A percentile compares a stretch with the other conserved stretches of the same genome.
These are phyloP conservation scores for Blastomussa wellsi DNA, from an alignment of 92 coral and sea anemone genomes.

Conservation along the genomic window DNA sequence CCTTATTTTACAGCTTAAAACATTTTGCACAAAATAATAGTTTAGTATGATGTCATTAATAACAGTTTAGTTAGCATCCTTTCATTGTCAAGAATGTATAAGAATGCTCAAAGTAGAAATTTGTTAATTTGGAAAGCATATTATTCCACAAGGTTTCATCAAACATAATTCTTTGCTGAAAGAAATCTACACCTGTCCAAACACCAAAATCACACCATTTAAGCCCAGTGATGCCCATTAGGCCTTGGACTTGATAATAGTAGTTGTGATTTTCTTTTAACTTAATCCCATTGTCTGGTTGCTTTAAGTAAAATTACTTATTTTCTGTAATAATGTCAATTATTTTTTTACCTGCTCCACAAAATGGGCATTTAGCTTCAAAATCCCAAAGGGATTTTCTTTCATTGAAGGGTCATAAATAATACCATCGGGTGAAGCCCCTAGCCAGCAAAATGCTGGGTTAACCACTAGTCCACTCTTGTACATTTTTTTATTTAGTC, in stretches of 20 bases:
- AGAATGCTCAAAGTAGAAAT: too few species aligned
- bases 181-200: constrained; percentile 40
- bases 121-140: too few species aligned
- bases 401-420: constrained; percentile 23
- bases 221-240: constrained; percentile 30
- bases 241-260: constrained; percentile 29
- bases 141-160: too few species aligned
- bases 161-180: neutral
- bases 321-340: constrained; percentile 33
- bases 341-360: constrained; percentile 21
- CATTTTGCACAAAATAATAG: neutral
- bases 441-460: constrained; percentile 35
- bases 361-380: constrained; percentile 34
- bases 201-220: constrained; percentile 36
- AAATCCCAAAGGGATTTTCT: constrained; percentile 35
- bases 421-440: constrained; percentile 48
- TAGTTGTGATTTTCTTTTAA: constrained; percentile 31
- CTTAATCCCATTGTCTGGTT: constrained; percentile 20
- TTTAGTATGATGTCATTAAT: neutral
- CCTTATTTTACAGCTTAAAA: too few species aligned
- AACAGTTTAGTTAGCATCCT: neutral
- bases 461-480: constrained; percentile 31
- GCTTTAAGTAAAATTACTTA: constrained; percentile 32
- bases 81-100: too few species aligned
- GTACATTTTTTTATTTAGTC: constrained; percentile 29